Conservation (phyloP, 2,113 vertebrate species). For the Eira barbara region DNA sequence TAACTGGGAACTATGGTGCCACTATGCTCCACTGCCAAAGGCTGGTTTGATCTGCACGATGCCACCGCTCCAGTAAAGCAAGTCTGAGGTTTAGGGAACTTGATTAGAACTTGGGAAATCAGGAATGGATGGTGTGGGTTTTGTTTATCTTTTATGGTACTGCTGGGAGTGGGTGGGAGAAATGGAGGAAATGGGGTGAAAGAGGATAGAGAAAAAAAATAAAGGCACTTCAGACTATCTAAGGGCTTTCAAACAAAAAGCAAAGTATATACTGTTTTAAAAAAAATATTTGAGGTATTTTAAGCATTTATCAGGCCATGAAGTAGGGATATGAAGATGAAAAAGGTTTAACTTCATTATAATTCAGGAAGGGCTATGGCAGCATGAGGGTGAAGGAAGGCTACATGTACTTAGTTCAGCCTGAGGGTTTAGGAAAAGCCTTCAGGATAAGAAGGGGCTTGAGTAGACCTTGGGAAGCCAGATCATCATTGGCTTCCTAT, state of each 20-base stretch:
- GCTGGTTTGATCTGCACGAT: constrained; percentile 57
- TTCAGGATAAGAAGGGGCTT: background rate
- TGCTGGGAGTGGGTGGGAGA: background rate
- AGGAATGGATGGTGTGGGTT: background rate
- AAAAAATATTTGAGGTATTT: background rate
- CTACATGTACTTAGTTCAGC: background rate
- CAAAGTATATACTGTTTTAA: background rate
- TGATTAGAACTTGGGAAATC: background rate
- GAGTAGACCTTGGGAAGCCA: background rate
- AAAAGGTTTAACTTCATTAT: background rate
- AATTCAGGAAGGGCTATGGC: background rate
- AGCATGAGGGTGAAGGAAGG: background rate
- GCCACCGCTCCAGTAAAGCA: constrained; percentile 66
- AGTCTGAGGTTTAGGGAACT: background rate
- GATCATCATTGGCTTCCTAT: background rate
- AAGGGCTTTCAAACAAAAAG: background rate
- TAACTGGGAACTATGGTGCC: constrained; percentile 73
- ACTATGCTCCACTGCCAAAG: constrained; percentile 40
- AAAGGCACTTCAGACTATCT: background rate
- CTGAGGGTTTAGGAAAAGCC: background rate
- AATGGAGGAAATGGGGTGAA: background rate
- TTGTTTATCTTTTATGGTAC: background rate
- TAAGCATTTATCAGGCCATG: background rate
- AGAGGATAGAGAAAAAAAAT: background rate
- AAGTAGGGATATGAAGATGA: background rate